phyloP scores from a whole-genome alignment of 2,888 invertebrate species.

The Yponomeuta cagnagella region DNA sequence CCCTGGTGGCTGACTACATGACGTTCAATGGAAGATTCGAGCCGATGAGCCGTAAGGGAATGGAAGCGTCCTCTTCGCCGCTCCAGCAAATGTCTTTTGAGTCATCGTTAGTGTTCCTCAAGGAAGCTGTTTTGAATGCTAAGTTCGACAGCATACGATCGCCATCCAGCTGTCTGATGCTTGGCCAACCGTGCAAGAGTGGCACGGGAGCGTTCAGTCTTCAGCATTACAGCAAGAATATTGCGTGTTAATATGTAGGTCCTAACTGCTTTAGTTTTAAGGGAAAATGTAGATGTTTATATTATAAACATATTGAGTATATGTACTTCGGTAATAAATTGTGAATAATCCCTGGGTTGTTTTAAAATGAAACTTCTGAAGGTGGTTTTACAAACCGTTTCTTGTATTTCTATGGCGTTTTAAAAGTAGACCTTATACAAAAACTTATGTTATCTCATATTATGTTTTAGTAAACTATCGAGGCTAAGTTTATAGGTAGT shows the following conservation, averaged over 20 bases:
- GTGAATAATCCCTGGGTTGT: not conserved
- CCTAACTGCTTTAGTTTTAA: constrained; percentile 27
- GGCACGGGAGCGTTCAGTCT: constrained; percentile 88
- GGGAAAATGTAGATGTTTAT: constrained; percentile 20
- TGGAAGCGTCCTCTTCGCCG: constrained; percentile 93
- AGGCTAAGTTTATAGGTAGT: constrained; percentile 32
- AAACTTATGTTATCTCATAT: constrained; percentile 27
- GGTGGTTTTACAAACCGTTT: constrained; percentile 17
- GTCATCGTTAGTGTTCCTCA: constrained; percentile 90
- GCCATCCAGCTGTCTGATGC: constrained; percentile 90
- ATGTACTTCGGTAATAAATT: constrained; percentile 25
- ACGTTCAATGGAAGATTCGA: constrained; percentile 93
- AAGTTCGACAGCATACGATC: constrained; percentile 85
- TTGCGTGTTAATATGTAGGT: constrained; percentile 18
- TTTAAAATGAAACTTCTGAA: not conserved
- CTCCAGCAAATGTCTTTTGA: constrained; percentile 99
- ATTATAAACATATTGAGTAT: not conserved
- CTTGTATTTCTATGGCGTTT: constrained; percentile 47
- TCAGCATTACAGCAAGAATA: constrained; percentile 39
- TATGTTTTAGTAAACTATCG: constrained; percentile 25
- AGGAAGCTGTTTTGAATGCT: constrained; percentile 83
- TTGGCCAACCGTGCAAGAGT: constrained; percentile 86
- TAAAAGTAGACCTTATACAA: constrained; percentile 34
- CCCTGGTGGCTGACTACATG: constrained; percentile 98
- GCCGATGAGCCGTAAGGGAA: constrained; percentile 92